A percentile compares a stretch with the other conserved stretches of the same genome.
Conservation (phyloP, 2,113 vertebrate species). For the Rynchops niger region DNA sequence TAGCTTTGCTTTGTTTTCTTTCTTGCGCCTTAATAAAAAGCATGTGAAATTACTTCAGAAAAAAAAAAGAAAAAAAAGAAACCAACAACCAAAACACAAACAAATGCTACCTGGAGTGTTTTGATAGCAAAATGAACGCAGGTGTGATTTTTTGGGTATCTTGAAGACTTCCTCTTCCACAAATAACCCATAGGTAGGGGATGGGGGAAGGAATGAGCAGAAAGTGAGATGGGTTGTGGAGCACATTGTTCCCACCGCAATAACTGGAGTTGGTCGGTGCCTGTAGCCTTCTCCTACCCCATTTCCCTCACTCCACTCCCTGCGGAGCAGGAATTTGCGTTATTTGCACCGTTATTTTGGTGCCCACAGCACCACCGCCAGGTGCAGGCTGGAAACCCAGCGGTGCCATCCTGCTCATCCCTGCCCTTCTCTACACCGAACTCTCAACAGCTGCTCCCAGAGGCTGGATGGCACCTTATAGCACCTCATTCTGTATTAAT, state of each 20-base stretch:
- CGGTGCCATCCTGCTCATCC: neutral
- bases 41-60: neutral
- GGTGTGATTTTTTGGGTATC: neutral
- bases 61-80: too few species aligned
- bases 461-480: neutral
- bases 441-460: neutral
- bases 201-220: neutral
- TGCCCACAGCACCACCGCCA: neutral
- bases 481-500: neutral
- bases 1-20: neutral
- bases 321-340: neutral
- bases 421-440: neutral
- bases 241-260: rapidly evolving
- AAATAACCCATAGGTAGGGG: neutral
- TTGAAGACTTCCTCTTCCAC: neutral
- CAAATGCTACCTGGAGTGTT: neutral
- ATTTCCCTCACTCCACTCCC: neutral
- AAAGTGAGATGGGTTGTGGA: neutral
- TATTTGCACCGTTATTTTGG: neutral
- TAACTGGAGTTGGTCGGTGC: neutral
- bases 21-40: neutral
- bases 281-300: neutral
- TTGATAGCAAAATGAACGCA: neutral
- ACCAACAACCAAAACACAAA: neutral
- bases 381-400: neutral